Percentiles rank a stretch among this genome's conserved stretches.
These are phyloP conservation scores for Ariolimax columbianus DNA, from an alignment of 2,888 invertebrate species.

Conservation along the genomic window DNA sequence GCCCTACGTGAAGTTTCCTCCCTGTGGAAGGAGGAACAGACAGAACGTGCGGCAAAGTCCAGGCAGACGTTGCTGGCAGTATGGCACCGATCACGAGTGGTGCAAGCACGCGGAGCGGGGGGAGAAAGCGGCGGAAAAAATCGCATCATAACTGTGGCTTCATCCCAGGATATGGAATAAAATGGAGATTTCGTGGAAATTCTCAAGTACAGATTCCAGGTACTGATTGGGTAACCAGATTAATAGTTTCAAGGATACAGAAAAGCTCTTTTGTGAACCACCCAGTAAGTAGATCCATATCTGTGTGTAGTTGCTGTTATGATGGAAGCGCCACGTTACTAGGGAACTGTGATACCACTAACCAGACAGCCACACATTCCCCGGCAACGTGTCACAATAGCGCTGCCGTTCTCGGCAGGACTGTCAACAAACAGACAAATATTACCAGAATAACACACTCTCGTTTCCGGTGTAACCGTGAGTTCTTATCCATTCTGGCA, in stretches of 20 bases:
- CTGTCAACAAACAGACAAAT: not conserved
- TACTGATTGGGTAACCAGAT: not conserved
- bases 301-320: not conserved
- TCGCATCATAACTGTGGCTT: slow-evolving; percentile 6
- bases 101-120: slow-evolving; percentile 17
- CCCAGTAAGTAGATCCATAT: not conserved
- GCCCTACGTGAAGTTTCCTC: not conserved
- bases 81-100: slow-evolving; percentile 35
- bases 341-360: not conserved
- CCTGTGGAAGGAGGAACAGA: slow-evolving; percentile 18
- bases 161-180: not conserved
- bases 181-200: not conserved
- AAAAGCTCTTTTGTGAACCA: not conserved
- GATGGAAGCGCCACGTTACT: not conserved
- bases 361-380: slow-evolving; percentile 1
- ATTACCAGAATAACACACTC: not conserved
- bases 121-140: slow-evolving; percentile 19
- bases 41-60: not conserved
- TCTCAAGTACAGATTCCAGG: not conserved
- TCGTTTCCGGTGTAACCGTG: not conserved
- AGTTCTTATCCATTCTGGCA: not conserved
- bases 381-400: not conserved
- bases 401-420: not conserved
- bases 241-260: not conserved
- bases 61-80: not conserved